These are phyloP conservation scores for Aepyceros melampus DNA, from an alignment of 2,113 vertebrate genomes.

Conservation along the genomic window DNA sequence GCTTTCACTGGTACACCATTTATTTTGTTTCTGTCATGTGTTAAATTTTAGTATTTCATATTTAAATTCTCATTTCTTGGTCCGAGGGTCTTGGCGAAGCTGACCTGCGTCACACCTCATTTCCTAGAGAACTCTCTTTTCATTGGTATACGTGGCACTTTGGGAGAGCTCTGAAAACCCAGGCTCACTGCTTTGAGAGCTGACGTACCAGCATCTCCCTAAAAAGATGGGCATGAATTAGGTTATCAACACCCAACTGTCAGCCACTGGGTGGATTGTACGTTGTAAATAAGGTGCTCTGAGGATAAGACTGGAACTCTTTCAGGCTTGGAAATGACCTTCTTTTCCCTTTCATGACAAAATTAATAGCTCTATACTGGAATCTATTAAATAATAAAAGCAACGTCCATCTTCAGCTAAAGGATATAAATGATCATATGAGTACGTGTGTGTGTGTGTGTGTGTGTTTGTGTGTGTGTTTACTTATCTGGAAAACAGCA, in stretches of 20 bases:
- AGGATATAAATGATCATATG: neutral
- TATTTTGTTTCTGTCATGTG: constrained; percentile 84
- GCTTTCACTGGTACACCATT: constrained; percentile 83
- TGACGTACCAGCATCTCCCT: constrained; percentile 65
- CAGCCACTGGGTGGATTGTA: constrained; percentile 73
- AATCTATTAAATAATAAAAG: constrained; percentile 21
- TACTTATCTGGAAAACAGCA: neutral
- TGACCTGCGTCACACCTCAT: constrained; percentile 76
- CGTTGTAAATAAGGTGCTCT: constrained; percentile 70
- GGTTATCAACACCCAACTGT: constrained; percentile 77
- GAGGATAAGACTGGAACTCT: constrained; percentile 53
- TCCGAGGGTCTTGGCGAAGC: constrained; percentile 78
- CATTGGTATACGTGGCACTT: constrained; percentile 75
- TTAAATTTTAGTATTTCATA: constrained; percentile 85
- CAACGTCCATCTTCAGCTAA: neutral
- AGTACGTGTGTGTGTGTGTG: accelerated
- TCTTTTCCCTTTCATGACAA: constrained; percentile 49
- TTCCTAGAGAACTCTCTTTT: constrained; percentile 79
- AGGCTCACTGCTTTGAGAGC: constrained; percentile 7
- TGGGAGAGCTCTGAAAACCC: constrained; percentile 68
- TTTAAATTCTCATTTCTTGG: constrained; percentile 85
- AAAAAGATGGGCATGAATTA: constrained; percentile 72
- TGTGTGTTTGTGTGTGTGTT: no score
- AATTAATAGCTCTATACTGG: constrained; percentile 21
- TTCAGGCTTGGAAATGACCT: constrained; percentile 69